Evolutionary conservation across 2,888 invertebrate genomes (phyloP), one percentile per base, ranked within the genome.

Genomic region (Spilarctia lutea): DNA sequence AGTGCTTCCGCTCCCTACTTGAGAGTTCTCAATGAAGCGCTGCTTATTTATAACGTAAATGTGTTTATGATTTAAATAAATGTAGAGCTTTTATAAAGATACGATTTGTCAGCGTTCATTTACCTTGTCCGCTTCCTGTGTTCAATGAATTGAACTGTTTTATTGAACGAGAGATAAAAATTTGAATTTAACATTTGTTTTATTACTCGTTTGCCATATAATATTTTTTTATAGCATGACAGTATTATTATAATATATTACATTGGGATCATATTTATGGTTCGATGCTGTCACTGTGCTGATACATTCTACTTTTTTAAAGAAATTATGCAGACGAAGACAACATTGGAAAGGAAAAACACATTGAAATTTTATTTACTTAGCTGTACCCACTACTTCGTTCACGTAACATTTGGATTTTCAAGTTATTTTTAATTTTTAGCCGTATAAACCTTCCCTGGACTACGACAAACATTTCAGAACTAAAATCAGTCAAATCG

Each of bases 1-100:
- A 95, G 96, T 95, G 94, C 93, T 95, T 96, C 96, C 96, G 96
- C 82, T 87, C 87, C 90, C 85, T 89, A 89, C 91, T 93, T 91
- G 90, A 91, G 89, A 91, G 90, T 91, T 93, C 91, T 94, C 92
- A 94, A 94, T 94, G 93, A 92, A 94, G 87, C 90, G 86, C 86
- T 87, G 88, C 87, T 90, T 89, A 90, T 90, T 89, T 89, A 87
- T 88, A 90, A 87, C 88, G 86, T 90, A 87, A 89, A 88, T 88
- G 86, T 88, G 86, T 87, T 88, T 88, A 86, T 84, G 83, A 87
- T 83, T 84, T 81, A 81, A 86, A 86, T 83, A 82, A 83, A 81
- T 81, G 72, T 80, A 77, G 83, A 77, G 79, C 79, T 81, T 76
- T 75, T 84, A 84, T 82, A 82, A 83, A 78, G 78, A 82, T 78